Conservation (phyloP, 2,797 vertebrate species). For the Rhinatrema bivittatum region DNA sequence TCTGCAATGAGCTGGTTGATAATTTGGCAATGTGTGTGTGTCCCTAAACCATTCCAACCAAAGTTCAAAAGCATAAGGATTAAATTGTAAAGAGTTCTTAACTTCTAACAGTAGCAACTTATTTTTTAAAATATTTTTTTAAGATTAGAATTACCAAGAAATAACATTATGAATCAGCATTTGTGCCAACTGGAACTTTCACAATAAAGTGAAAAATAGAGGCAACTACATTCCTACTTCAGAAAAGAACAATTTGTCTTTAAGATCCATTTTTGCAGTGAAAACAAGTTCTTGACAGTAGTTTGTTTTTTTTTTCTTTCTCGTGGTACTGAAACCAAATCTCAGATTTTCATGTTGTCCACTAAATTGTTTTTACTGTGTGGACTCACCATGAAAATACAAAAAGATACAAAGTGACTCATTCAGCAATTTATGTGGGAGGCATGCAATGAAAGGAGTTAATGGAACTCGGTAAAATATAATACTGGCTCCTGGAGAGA, state of each 20-base stretch:
- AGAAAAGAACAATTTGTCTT: slow-evolving; percentile 23
- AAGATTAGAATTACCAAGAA: slow-evolving; percentile 11
- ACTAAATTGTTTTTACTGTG: slow-evolving; percentile 22
- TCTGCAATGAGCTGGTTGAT: too few species aligned
- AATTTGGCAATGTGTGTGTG: too few species aligned
- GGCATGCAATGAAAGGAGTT: slow-evolving; percentile 46
- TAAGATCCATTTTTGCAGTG: slow-evolving; percentile 14
- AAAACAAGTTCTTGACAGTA: slow-evolving; percentile 20
- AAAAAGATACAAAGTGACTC: slow-evolving; percentile 43
- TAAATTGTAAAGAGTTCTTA: too few species aligned
- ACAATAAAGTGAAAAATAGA: too few species aligned
- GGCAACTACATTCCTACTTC: too few species aligned
- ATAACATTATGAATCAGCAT: slow-evolving; percentile 4
- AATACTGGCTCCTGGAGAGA: slow-evolving; percentile 41
- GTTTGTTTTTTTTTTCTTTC: slow-evolving; percentile 15
- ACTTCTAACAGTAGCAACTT: too few species aligned
- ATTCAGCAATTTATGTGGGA: slow-evolving; percentile 46
- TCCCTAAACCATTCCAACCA: too few species aligned
- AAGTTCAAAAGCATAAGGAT: too few species aligned
- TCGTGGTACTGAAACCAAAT: slow-evolving; percentile 29
- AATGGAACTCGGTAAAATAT: slow-evolving; percentile 45
- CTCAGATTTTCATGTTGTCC: slow-evolving; percentile 31
- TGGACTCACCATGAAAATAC: slow-evolving; percentile 32
- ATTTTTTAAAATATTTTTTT: too few species aligned
- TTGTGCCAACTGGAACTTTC: slow-evolving; percentile 23